These are phyloP conservation scores for Gymnoscopelus braueri DNA, from an alignment of 2,797 vertebrate species.

Conservation along the genomic window DNA sequence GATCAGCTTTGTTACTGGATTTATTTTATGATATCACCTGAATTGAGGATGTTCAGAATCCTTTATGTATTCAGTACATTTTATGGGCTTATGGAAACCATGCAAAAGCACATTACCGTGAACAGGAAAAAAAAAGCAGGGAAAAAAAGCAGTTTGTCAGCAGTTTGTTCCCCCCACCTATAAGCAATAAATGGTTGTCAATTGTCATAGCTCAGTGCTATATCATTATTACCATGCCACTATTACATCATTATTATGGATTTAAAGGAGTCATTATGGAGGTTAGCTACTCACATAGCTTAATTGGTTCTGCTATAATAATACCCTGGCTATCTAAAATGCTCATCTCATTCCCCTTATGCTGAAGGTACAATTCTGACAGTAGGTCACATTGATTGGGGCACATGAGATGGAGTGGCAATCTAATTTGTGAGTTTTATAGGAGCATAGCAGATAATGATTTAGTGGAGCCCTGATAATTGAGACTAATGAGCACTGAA, in stretches of 20 bases:
- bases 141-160: conserved; percentile 4
- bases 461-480: conserved; percentile 21
- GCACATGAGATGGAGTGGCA: conserved; percentile 44
- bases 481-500: conserved; percentile 58
- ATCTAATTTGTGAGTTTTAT: conserved; percentile 56
- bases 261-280: conserved; percentile 20
- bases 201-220: too few relatives aligned
- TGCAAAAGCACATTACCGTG: background rate
- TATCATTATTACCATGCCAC: conserved; percentile 25
- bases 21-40: too few relatives aligned
- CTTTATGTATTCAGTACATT: too few relatives aligned
- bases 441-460: conserved; percentile 58
- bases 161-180: background rate
- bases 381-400: conserved; percentile 60
- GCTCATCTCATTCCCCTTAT: conserved; percentile 24
- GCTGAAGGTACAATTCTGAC: conserved; percentile 37
- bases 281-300: conserved; percentile 29
- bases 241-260: conserved; percentile 27
- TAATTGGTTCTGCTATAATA: conserved; percentile 69
- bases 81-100: background rate
- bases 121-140: too few relatives aligned
- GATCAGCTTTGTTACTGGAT: too few relatives aligned
- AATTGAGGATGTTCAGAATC: too few relatives aligned
- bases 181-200: background rate
- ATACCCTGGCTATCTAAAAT: conserved; percentile 37